A percentile compares a stretch with the other conserved stretches of the same genome.
These are phyloP conservation scores for Hypotaenidia philippensis DNA, from an alignment of 2,797 vertebrate species.

Conservation along the genomic window DNA sequence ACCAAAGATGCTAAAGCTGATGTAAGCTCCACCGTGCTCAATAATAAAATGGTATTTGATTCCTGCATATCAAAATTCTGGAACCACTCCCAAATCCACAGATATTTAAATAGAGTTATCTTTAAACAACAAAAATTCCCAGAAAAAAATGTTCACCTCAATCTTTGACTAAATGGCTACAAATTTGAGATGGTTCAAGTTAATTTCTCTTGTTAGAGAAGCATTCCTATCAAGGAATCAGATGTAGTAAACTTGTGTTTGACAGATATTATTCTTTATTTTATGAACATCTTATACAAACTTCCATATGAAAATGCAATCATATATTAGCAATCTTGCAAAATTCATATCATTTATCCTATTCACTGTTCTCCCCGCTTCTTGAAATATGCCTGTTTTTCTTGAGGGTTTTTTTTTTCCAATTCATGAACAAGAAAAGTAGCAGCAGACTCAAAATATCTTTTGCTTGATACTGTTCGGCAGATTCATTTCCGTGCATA, in stretches of 20 bases:
- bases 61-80: background rate
- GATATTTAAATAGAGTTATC: background rate
- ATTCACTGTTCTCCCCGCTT: background rate
- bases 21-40: background rate
- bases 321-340: rapidly evolving
- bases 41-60: background rate
- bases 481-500: background rate
- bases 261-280: background rate
- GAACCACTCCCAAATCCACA: background rate
- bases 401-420: constrained; percentile 8
- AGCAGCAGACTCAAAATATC: constrained; percentile 12
- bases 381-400: background rate
- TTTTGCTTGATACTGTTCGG: background rate
- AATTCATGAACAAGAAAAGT: background rate
- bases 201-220: background rate
- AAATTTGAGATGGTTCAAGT: background rate
- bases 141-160: background rate
- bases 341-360: background rate
- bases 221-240: background rate
- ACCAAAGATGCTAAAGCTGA: background rate
- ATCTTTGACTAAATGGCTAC: background rate
- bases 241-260: background rate
- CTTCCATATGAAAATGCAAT: background rate
- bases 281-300: background rate
- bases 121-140: background rate